A percentile compares a stretch with the other conserved stretches of the same genome.
phyloP scores from a whole-genome alignment of 2,113 vertebrate species.

The Colius striatus region DNA sequence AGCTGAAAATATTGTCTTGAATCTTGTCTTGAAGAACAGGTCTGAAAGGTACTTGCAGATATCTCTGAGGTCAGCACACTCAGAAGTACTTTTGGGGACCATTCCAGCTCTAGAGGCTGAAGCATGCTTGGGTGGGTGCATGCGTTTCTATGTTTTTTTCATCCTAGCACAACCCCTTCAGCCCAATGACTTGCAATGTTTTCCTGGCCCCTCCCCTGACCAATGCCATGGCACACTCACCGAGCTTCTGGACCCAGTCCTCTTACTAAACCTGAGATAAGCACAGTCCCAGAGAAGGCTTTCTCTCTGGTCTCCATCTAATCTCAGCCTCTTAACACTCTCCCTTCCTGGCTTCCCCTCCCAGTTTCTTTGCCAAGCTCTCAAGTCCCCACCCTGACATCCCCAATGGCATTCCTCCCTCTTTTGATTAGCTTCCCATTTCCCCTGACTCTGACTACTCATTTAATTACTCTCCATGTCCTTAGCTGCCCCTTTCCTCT shows the following conservation, averaged over 20 bases:
- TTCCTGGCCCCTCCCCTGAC: neutral
- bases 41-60: neutral
- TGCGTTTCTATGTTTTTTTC: neutral
- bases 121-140: accelerated
- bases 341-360: conserved; percentile 18
- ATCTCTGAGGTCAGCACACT: neutral
- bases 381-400: neutral
- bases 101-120: neutral
- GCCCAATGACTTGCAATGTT: neutral
- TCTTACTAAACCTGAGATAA: neutral
- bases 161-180: neutral
- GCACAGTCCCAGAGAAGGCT: neutral
- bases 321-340: conserved; percentile 2
- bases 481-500: conserved; percentile 28
- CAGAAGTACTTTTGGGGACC: neutral
- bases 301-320: neutral
- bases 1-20: neutral
- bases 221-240: neutral
- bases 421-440: conserved; percentile 48
- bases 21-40: neutral
- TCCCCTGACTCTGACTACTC: neutral
- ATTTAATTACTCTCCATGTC: neutral
- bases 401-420: conserved; percentile 41
- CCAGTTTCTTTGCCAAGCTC: conserved; percentile 19
- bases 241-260: neutral